Conservation (phyloP, 2,113 vertebrate genomes). For the Heterotilapia buettikoferi region DNA sequence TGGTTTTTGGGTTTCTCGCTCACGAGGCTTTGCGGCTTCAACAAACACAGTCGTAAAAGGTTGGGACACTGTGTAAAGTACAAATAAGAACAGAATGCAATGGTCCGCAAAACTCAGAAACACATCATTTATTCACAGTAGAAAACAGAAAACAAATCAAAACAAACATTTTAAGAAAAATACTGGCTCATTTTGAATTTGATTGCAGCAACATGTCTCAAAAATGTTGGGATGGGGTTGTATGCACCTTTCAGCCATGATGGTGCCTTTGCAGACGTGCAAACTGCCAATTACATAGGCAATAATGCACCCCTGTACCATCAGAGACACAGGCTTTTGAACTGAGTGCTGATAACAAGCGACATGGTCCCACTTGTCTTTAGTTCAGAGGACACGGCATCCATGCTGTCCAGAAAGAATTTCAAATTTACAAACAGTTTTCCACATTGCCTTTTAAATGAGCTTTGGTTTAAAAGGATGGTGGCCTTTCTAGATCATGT, state of each 20-base stretch:
- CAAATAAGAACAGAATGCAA: background rate
- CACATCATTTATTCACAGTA: background rate
- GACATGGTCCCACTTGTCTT: accelerated
- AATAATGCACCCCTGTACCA: background rate
- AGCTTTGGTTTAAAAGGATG: background rate
- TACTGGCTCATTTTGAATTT: background rate
- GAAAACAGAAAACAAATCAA: background rate
- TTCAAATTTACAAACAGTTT: background rate
- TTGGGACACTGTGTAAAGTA: background rate
- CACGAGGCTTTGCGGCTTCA: background rate
- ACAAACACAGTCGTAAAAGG: accelerated
- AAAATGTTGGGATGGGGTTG: background rate
- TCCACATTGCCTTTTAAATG: background rate
- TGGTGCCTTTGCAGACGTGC: background rate
- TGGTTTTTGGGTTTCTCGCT: background rate
- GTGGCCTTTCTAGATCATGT: background rate
- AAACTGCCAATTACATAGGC: background rate
- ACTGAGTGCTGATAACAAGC: background rate
- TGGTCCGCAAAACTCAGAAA: background rate
- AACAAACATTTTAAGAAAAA: background rate
- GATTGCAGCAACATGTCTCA: background rate
- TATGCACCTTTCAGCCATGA: too few relatives aligned
- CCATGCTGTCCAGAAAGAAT: background rate
- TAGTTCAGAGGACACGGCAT: background rate
- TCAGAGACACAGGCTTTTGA: background rate